Evolutionary conservation across 2,113 vertebrate genomes (phyloP).

Genomic region (Oncorhynchus masou): DNA sequence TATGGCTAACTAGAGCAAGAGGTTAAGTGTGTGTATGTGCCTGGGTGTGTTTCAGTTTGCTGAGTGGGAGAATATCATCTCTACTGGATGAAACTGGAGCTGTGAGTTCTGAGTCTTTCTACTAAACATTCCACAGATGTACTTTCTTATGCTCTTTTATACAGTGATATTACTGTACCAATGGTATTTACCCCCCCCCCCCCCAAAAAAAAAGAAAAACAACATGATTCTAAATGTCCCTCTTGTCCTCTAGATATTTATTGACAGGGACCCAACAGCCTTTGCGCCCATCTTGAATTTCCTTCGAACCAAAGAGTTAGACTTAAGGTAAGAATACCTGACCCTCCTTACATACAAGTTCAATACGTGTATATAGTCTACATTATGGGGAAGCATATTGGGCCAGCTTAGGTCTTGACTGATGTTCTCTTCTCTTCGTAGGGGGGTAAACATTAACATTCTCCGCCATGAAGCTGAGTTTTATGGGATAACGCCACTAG

Average conservation of each 20-base stretch:
- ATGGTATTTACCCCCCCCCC: constrained; percentile 77
- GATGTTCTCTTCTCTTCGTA: constrained; percentile 50
- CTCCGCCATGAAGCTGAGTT: constrained; percentile 97
- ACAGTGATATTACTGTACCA: too few relatives aligned
- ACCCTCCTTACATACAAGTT: neutral
- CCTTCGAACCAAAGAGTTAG: constrained; percentile 96
- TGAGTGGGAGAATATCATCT: constrained; percentile 98
- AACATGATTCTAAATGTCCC: neutral
- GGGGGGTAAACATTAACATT: constrained; percentile 93
- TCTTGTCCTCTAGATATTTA: constrained; percentile 88
- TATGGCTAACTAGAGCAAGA: constrained; percentile 20
- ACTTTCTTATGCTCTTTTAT: too few relatives aligned
- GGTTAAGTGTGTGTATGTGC: constrained; percentile 13
- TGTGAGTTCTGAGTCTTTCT: constrained; percentile 81
- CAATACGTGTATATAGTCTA: neutral
- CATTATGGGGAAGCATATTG: neutral
- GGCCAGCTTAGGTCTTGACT: neutral
- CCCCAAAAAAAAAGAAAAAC: constrained; percentile 28
- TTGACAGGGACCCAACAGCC: constrained; percentile 95
- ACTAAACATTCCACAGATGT: too few relatives aligned
- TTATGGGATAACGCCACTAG: constrained; percentile 96
- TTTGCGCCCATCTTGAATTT: constrained; percentile 99
- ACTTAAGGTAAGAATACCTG: constrained; percentile 81
- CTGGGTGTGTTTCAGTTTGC: constrained; percentile 79
- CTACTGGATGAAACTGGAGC: constrained; percentile 99